Base-by-base conservation (phyloP, 1,140 invertebrate species). In the Zaprionus ornatus region DNA sequence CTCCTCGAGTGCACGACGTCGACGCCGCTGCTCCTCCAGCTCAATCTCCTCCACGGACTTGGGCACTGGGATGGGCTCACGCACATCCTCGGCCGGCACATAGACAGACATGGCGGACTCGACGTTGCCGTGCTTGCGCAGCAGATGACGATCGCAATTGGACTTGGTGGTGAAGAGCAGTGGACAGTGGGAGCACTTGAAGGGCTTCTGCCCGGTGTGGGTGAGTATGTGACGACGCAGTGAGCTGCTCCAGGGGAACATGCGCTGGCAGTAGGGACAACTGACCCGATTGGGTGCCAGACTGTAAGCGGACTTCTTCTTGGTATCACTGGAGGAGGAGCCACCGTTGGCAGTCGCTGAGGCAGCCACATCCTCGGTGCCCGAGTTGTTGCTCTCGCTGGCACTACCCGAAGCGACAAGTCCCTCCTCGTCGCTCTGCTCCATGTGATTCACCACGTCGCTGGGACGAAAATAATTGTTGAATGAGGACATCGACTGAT, bases 181-280 rank as follows among this genome's bases (percentile, higher is more conserved):
- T 0, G 96, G 96, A 91, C 98, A 99, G 77, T 97, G 96, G 1
- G 96, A 95, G 92, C 98, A 99, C 90, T 98, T 97, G 93, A 96
- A 99, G 0, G 98, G 98, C 88, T 99, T 99, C 91, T 99, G 98
- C 4, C 98, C 98, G 4, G 97, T 99, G 85, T 99, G 98, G 0
- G 98, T 99, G 0, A 98, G 94, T 25, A 99, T 97, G 92, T 99
- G 98, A 3, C 98, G 94, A 3, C 98, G 95, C 12, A 99, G 93
- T 0, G 98, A 99, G 13, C 97, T 98, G 4, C 97, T 97, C 98
- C 98, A 99, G 0, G 98, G 98, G 91, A 99, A 99, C 84, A 97
- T 97, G 25, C 98, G 94, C 55, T 96, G 94, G 92, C 98, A 99
- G 83, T 97, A 98, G 0, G 97, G 97, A 91, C 98, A 99, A 10